A percentile compares a stretch with the other conserved stretches of the same genome.
Evolutionary conservation across 23 tunicate genomes (phyloP).

Genomic region (Botrylloides violaceus): DNA sequence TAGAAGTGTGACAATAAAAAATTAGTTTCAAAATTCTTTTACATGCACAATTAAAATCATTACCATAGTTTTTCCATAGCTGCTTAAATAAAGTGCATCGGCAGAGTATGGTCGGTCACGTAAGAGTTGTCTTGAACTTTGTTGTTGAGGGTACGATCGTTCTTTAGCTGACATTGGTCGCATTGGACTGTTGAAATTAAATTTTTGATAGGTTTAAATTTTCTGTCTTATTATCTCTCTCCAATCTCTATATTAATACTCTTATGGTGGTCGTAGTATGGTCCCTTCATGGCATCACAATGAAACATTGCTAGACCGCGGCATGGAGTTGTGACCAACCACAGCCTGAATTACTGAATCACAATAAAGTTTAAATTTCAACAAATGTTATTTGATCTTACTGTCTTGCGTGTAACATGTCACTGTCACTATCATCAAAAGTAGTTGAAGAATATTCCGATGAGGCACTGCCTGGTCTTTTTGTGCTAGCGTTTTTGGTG

Average conservation of each 20-base stretch:
- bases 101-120: conserved; percentile 12
- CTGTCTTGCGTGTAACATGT: not conserved
- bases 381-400: not conserved
- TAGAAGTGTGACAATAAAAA: not conserved
- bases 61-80: not conserved
- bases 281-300: too few species aligned
- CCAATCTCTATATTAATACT: too few species aligned
- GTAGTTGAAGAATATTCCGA: not conserved
- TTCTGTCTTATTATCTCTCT: too few species aligned
- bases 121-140: not conserved
- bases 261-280: too few species aligned
- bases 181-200: not conserved
- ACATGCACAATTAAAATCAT: not conserved
- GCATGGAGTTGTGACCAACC: too few species aligned
- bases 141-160: conserved; percentile 3
- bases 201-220: too few species aligned
- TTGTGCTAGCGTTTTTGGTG: not conserved
- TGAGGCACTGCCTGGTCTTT: not conserved
- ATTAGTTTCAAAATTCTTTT: not conserved
- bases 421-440: not conserved
- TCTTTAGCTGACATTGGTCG: conserved; percentile 29
- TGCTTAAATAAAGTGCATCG: conserved; percentile 18
- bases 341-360: too few species aligned
- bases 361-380: not conserved
- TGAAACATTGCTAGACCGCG: too few species aligned